Evolutionary conservation across 2,797 vertebrate species (phyloP).

Genomic region (Sebastiscus tertius): DNA sequence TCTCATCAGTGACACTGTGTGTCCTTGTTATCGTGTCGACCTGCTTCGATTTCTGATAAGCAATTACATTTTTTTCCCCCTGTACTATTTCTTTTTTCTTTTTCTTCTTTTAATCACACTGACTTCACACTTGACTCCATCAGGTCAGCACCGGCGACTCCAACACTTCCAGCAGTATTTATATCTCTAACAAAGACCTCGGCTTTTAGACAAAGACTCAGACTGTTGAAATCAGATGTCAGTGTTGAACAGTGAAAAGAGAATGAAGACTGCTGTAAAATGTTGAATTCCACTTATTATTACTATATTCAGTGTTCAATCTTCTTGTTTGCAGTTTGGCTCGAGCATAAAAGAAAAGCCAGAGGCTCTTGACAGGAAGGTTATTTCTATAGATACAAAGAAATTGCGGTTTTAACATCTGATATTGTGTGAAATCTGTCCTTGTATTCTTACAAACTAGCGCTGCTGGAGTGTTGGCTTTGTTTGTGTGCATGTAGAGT

Average conservation of each 20-base stretch:
- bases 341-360: neutral
- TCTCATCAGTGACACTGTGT: neutral
- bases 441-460: neutral
- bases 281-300: neutral
- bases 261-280: neutral
- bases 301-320: neutral
- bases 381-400: neutral
- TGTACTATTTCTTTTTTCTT: too few species aligned
- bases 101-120: neutral
- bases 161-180: neutral
- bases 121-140: neutral
- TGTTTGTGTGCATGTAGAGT: neutral
- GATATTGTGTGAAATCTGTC: neutral
- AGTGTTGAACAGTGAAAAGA: neutral
- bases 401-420: neutral
- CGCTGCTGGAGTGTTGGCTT: neutral
- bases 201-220: neutral
- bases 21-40: neutral
- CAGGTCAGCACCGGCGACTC: neutral
- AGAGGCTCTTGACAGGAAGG: neutral
- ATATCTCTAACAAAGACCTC: neutral
- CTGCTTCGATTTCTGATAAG: constrained; percentile 7
- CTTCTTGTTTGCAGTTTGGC: neutral
- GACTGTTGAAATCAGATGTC: neutral
- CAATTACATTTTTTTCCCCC: too few species aligned